Base-by-base conservation (phyloP, 30 jellyfish, hydroid and myxozoan genomes). In the Aurelia sp. region DNA sequence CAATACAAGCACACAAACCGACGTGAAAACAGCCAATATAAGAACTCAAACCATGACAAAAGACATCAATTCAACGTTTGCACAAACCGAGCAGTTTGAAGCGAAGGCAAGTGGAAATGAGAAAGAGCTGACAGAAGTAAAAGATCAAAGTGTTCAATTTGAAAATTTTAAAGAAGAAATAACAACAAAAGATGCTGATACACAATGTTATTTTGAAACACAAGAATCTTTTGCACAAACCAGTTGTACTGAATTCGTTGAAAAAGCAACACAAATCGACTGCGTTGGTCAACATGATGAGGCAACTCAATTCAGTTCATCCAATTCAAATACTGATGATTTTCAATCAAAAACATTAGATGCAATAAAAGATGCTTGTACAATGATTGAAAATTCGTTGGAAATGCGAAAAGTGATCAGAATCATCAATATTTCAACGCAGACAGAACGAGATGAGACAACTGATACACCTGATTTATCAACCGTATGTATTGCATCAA, bases 381-480 rank as follows among this genome's bases (percentile, higher is more conserved):
- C 33, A 15, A 62, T 33, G 69, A 58, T 31, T 27, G 73, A 76
- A 33, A 61, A 60, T 9, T 58, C 86, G 13, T 33, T 31, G 44
- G 62, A 60, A 44, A 16, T 48, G 31, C 73, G 61, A 17, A 12
- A 76, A 48, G 76, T 18, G 55, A 31, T 23, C 4, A 33, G 10
- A 31, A 58, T 35, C 40, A 21, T 51, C n/a, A 66, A 57, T 17
- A 53, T 16, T 4, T 23, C 66, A 48, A 81, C 82, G 48, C 90
- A 81, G 52, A 67, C 90, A 70, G 90, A 81, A 30, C 55, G 55
- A 44, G 55, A 44, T 44, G 55, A 44, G 16, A 77, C 4, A 0
- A 15, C 62, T 12, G 67, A 47, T 18, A 71, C 20, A 15, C 47
- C 12, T 13, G 44, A 71, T 13, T 3, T 18, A n/a, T 30, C 10